Conservation (phyloP, 2,888 invertebrate genomes). For the Chrysomela aeneicollis region DNA sequence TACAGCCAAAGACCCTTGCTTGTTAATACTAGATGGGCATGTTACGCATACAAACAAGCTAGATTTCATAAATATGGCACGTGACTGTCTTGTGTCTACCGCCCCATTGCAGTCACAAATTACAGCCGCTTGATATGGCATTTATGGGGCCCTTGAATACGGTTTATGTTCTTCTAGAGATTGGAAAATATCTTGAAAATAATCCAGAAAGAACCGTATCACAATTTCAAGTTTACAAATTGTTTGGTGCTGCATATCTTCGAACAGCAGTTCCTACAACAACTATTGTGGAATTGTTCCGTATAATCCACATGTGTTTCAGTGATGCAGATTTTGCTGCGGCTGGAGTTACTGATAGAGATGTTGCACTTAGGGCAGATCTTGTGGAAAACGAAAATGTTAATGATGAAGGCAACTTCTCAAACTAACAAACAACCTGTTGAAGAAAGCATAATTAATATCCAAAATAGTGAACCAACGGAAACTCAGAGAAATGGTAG, state of each 20-base stretch:
- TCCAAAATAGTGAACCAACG: too few relatives aligned
- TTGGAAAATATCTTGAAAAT: too few relatives aligned
- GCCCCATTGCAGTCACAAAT: not conserved
- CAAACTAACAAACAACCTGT: too few relatives aligned
- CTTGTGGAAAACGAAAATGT: too few relatives aligned
- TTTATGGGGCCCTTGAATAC: conserved; percentile 8
- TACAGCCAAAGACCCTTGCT: not conserved
- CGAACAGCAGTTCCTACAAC: not conserved
- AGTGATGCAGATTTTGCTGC: too few relatives aligned
- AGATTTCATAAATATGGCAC: conserved; percentile 4
- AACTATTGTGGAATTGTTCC: not conserved
- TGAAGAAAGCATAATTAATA: too few relatives aligned
- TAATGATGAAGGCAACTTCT: too few relatives aligned
- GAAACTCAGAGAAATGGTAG: too few relatives aligned
- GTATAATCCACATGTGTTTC: too few relatives aligned
- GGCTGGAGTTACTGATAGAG: too few relatives aligned
- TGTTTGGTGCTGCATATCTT: not conserved
- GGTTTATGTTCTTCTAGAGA: conserved; percentile 3
- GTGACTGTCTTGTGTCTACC: not conserved
- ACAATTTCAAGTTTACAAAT: not conserved
- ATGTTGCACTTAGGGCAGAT: too few relatives aligned
- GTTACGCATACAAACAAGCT: conserved; percentile 11
- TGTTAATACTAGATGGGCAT: not conserved
- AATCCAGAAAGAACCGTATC: not conserved
- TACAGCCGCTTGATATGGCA: conserved; percentile 11